These are phyloP conservation scores for Arenaria interpres DNA, from an alignment of 2,113 vertebrate species.

Conservation along the genomic window DNA sequence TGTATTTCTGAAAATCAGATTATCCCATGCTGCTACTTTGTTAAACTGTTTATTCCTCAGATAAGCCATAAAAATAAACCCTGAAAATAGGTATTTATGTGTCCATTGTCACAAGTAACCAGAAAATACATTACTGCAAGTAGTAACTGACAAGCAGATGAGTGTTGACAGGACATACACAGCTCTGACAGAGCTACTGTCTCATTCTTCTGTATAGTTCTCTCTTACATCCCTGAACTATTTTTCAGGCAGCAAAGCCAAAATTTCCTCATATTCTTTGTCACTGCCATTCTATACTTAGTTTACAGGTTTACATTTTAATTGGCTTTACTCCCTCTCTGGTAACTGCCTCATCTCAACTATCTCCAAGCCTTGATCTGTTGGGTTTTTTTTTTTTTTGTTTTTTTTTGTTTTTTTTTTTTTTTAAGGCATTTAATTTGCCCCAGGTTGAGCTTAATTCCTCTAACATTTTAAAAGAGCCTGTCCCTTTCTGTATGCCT, in stretches of 20 bases:
- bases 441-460: conserved; percentile 51
- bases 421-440: conserved; percentile 42
- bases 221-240: background rate
- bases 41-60: background rate
- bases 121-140: background rate
- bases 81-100: background rate
- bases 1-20: background rate
- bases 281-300: background rate
- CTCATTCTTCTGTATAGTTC: background rate
- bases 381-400: background rate
- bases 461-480: conserved; percentile 9
- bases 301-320: background rate
- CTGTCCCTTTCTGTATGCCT: background rate
- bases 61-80: background rate
- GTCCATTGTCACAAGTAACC: background rate
- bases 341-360: background rate
- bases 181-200: background rate
- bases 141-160: background rate
- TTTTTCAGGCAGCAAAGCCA: background rate
- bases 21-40: background rate
- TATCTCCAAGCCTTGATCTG: background rate
- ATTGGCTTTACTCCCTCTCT: background rate
- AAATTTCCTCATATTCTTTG: background rate
- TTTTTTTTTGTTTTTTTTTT: background rate
- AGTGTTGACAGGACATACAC: background rate